Evolutionary conservation across 2,113 vertebrate genomes (phyloP), one percentile per base, ranked within the genome.

Genomic region (Serinus canaria): DNA sequence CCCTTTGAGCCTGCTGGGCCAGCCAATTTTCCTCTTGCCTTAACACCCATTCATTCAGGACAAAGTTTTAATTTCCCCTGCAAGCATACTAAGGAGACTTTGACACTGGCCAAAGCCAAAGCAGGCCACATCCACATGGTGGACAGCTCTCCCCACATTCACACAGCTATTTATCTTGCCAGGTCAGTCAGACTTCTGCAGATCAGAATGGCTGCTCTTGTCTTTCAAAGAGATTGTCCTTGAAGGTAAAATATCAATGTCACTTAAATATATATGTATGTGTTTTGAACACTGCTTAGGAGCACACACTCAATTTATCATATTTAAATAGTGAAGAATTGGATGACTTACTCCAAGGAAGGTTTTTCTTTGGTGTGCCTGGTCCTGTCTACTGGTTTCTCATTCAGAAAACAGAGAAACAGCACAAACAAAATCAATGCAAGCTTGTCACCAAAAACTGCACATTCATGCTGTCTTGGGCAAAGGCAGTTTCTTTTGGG

Each of bases 401-500:
- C 52, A 92, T 70, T 83, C 79, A 70, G 62, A 52, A 90, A 90
- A 55, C 12, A 56, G 46, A 83, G 66, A 83, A 83, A 41, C 5
- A 22, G 75, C 52, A 72, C 49, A 83, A 81, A 37, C 52, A 94
- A 94, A 92, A 89, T 94, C 80, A 81, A 39, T 90, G 73, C 60
- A 72, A 64, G n/a, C 88, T 83, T 81, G 85, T 78, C 85, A 93
- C 56, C 49, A 64, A 69, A 93, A 52, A 0, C 62, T 82, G 73
- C 58, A 72, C 68, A 92, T 78, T 90, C 93, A 75, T 72, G 52
- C 20, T 87, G 52, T 70, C 75, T 93, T 33, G 35, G 77, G 39
- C 50, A 80, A 90, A 93, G 9, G 33, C 69, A 81, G 62, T 68
- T 93, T 95, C 79, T 93, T 87, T 31, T n/a, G 66, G 66, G 52